phyloP scores from a whole-genome alignment of 2,113 vertebrate genomes.

The Blennius ocellaris region DNA sequence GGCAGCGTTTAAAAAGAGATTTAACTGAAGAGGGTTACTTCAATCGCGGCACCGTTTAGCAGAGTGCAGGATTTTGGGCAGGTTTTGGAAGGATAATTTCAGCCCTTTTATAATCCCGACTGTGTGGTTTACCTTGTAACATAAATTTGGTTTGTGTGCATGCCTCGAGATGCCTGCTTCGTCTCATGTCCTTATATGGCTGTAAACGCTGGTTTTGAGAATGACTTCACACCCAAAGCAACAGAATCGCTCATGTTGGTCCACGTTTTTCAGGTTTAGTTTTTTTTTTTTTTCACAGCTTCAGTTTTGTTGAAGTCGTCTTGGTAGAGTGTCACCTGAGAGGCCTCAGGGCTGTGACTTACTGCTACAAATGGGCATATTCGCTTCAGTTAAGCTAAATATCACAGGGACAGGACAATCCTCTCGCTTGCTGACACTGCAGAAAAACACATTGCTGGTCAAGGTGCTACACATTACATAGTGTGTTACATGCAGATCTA shows the following conservation, averaged over 20 bases:
- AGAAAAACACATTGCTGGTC: background rate
- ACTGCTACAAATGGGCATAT: slow-evolving; percentile 18
- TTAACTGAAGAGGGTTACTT: slow-evolving; percentile 33
- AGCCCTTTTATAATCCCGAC: slow-evolving; percentile 4
- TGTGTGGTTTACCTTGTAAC: slow-evolving; percentile 24
- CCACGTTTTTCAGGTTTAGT: slow-evolving; percentile 19
- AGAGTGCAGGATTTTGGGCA: background rate
- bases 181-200: slow-evolving; percentile 59
- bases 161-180: slow-evolving; percentile 16
- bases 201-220: slow-evolving; percentile 38
- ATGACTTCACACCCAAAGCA: slow-evolving; percentile 58
- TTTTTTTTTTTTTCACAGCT: slow-evolving; percentile 15
- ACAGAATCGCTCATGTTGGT: slow-evolving; percentile 33
- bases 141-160: slow-evolving; percentile 38
- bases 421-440: slow-evolving; percentile 10
- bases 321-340: slow-evolving; percentile 49
- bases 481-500: background rate
- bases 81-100: slow-evolving; percentile 15
- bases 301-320: slow-evolving; percentile 28
- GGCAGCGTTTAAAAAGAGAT: slow-evolving; percentile 24
- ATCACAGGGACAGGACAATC: slow-evolving; percentile 9
- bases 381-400: slow-evolving; percentile 56
- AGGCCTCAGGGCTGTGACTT: slow-evolving; percentile 19
- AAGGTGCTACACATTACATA: too few species aligned
- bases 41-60: background rate